Percentiles rank a stretch among this genome's conserved stretches.
phyloP scores from a whole-genome alignment of 2,888 invertebrate species.

The Abscondita cerata region DNA sequence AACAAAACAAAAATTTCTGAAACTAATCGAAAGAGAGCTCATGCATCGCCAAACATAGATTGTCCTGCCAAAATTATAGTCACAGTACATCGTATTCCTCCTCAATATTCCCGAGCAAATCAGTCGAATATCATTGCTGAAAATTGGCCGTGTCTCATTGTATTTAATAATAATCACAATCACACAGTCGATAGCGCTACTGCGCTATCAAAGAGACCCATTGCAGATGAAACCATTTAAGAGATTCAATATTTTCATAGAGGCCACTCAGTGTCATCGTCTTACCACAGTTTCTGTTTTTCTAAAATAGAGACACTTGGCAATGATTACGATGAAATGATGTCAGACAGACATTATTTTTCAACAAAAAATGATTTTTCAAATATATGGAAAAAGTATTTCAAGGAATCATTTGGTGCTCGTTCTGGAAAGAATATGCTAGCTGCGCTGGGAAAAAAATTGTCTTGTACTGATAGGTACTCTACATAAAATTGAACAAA shows the following conservation, averaged over 20 bases:
- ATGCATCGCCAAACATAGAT: no score
- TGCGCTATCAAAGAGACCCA: not conserved
- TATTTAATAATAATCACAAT: not conserved
- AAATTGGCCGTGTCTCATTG: not conserved
- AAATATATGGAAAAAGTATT: constrained; percentile 34
- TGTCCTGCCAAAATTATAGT: not conserved
- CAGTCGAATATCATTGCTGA: not conserved
- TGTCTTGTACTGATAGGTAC: no score
- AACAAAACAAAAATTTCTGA: not conserved
- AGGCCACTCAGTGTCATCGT: not conserved
- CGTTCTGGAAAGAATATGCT: constrained; percentile 30
- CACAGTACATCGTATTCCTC: not conserved
- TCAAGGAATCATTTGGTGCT: constrained; percentile 29
- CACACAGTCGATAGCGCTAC: not conserved
- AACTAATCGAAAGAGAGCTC: not conserved
- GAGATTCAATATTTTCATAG: not conserved
- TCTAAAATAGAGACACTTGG: not conserved
- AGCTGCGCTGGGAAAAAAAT: constrained; percentile 20
- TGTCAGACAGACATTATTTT: constrained; percentile 25
- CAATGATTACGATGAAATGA: constrained; percentile 23
- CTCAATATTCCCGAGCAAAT: not conserved
- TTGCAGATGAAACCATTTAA: not conserved
- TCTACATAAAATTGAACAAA: not conserved
- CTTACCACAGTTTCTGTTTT: not conserved
- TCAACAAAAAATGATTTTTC: constrained; percentile 29